These are phyloP conservation scores for Pinctada fucata DNA, from an alignment of 2,888 invertebrate genomes.

Conservation along the genomic window DNA sequence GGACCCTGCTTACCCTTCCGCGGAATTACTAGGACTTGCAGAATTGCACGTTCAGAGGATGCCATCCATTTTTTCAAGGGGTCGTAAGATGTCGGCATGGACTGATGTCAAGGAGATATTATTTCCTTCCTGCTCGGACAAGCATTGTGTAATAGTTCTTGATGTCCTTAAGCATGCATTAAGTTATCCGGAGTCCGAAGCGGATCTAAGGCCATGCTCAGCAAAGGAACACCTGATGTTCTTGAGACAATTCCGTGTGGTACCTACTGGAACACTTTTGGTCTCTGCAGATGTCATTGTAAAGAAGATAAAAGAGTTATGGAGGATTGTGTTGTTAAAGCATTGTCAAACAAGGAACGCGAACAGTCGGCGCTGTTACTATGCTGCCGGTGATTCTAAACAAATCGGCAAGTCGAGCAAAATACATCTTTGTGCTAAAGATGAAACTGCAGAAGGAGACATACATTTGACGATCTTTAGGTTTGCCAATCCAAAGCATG, in stretches of 20 bases:
- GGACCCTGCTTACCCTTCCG: too few species aligned
- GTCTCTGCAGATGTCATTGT: conserved; percentile 48
- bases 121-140: conserved; percentile 53
- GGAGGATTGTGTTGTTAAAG: conserved; percentile 47
- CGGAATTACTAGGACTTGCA: conserved; percentile 24
- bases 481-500: background rate
- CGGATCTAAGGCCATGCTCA: conserved; percentile 50
- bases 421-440: background rate
- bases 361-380: conserved; percentile 30
- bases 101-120: conserved; percentile 56
- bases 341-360: conserved; percentile 40
- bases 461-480: background rate
- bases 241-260: conserved; percentile 51
- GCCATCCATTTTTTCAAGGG: conserved; percentile 41
- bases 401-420: background rate
- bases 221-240: conserved; percentile 53
- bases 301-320: conserved; percentile 34
- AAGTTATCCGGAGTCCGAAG: conserved; percentile 46
- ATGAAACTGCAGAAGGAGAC: background rate
- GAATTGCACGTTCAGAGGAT: conserved; percentile 43
- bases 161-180: conserved; percentile 48
- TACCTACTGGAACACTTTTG: conserved; percentile 54
- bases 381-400: background rate
- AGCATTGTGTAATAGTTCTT: conserved; percentile 52
- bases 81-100: conserved; percentile 52